phyloP scores from a whole-genome alignment of 2,888 invertebrate species.

The Fissipunctia ypsillon region DNA sequence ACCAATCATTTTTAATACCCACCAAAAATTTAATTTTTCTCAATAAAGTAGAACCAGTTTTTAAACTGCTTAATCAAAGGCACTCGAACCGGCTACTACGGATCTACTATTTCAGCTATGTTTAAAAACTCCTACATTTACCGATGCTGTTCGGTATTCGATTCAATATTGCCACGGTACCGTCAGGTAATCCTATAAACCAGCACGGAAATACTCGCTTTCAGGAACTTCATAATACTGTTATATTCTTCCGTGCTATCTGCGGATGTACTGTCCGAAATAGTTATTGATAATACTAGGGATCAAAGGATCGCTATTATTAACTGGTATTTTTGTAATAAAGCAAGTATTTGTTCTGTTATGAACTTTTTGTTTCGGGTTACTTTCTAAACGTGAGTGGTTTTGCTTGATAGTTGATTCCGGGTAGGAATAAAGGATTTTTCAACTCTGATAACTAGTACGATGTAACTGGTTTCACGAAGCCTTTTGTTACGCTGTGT shows the following conservation, averaged over 20 bases:
- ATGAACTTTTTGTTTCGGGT: conserved; percentile 39
- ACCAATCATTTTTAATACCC: conserved; percentile 21
- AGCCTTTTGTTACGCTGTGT: not conserved
- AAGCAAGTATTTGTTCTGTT: conserved; percentile 42
- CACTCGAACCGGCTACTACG: conserved; percentile 22
- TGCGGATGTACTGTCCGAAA: conserved; percentile 47
- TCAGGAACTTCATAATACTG: conserved; percentile 72
- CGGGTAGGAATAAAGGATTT: conserved; percentile 5
- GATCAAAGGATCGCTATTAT: conserved; percentile 65
- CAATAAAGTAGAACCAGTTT: conserved; percentile 46
- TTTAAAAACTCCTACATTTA: conserved; percentile 59
- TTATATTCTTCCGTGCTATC: conserved; percentile 67
- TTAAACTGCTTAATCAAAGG: conserved; percentile 54
- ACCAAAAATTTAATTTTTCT: conserved; percentile 12
- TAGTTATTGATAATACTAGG: conserved; percentile 61
- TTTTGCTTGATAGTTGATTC: conserved; percentile 35
- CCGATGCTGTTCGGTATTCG: conserved; percentile 48
- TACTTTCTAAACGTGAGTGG: conserved; percentile 15
- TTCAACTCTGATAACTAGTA: not conserved
- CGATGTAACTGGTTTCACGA: not conserved
- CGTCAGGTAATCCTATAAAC: conserved; percentile 73
- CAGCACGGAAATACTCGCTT: conserved; percentile 68
- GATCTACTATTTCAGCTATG: conserved; percentile 56
- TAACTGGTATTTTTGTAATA: conserved; percentile 54
- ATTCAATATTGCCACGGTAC: conserved; percentile 68